phyloP scores from a whole-genome alignment of 2,113 vertebrate genomes.

The Sisor rabdophorus region DNA sequence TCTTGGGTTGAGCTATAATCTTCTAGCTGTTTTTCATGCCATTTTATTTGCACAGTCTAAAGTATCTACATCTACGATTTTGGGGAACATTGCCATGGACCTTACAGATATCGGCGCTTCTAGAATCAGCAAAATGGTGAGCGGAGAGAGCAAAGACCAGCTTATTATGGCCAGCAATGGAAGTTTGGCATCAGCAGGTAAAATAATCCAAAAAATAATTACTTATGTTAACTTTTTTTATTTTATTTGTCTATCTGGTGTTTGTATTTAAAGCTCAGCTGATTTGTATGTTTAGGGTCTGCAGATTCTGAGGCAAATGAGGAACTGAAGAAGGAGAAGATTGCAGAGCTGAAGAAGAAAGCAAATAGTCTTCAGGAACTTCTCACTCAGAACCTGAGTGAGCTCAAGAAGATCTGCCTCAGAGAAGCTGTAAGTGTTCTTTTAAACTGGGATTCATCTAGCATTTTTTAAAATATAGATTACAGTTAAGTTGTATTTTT shows the following conservation, averaged over 20 bases:
- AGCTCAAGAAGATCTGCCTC: constrained; percentile 89
- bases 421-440: constrained; percentile 81
- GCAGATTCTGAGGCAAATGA: constrained; percentile 87
- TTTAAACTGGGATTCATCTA: not conserved
- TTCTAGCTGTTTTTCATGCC: not conserved
- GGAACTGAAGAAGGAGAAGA: constrained; percentile 92
- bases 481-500: constrained; percentile 17
- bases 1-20: constrained; percentile 44
- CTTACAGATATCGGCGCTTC: constrained; percentile 80
- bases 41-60: constrained; percentile 74
- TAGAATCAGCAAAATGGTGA: constrained; percentile 75
- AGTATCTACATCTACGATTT: constrained; percentile 83
- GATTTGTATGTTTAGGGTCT: constrained; percentile 71
- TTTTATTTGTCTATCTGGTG: not conserved
- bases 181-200: constrained; percentile 93
- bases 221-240: not conserved
- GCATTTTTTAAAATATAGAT: not conserved
- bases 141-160: constrained; percentile 79
- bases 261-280: not conserved
- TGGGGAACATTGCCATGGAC: constrained; percentile 91
- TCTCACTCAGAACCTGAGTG: constrained; percentile 81
- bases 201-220: not conserved
- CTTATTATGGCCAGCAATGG: constrained; percentile 95
- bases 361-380: constrained; percentile 83
- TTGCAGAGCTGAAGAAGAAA: constrained; percentile 85